These are phyloP conservation scores for Nebria ingens DNA, from an alignment of 1,140 invertebrate genomes.

Conservation along the genomic window DNA sequence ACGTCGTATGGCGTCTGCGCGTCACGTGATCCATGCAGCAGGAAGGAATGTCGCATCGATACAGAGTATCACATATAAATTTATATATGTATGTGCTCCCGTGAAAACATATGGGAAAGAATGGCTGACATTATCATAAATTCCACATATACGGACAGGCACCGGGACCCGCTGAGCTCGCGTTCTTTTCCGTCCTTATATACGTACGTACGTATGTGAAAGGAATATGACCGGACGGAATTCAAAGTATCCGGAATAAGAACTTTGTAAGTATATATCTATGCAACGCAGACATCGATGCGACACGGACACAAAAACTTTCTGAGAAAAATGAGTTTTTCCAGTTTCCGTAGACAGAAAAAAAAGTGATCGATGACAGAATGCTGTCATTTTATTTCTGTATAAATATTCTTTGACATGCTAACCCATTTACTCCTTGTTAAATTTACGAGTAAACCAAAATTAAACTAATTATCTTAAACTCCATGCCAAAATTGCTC, in stretches of 20 bases:
- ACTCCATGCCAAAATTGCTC: too few relatives aligned
- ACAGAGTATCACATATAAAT: slow-evolving; percentile 7
- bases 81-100: slow-evolving; percentile 2
- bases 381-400: too few relatives aligned
- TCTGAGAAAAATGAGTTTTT: background rate
- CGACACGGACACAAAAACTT: background rate
- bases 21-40: background rate
- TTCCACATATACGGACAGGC: slow-evolving; percentile 5
- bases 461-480: too few relatives aligned
- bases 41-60: background rate
- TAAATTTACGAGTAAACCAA: too few relatives aligned
- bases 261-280: background rate
- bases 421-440: too few relatives aligned
- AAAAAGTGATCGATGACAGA: too few relatives aligned
- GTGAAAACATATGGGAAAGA: slow-evolving; percentile 8
- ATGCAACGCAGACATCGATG: background rate
- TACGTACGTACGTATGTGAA: background rate
- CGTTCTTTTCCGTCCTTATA: background rate
- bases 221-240: slow-evolving; percentile 4
- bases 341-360: too few relatives aligned
- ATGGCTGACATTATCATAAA: slow-evolving; percentile 8
- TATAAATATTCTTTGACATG: too few relatives aligned
- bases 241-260: background rate
- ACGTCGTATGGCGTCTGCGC: background rate
- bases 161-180: background rate